Evolutionary conservation across 2,113 vertebrate genomes (phyloP).

Genomic region (Crypturellus undulatus): DNA sequence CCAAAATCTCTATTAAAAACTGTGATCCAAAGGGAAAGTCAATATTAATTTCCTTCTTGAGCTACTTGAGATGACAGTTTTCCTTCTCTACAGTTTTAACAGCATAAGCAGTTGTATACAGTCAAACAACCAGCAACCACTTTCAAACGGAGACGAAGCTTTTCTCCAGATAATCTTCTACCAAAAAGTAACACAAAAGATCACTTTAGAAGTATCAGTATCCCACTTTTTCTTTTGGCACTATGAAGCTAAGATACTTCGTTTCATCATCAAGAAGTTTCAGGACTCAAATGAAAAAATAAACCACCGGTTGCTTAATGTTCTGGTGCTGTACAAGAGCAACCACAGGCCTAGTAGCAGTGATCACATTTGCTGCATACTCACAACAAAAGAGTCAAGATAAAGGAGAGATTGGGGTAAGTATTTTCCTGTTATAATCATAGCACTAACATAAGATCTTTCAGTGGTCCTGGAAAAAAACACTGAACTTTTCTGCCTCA

Average conservation of each 20-base stretch:
- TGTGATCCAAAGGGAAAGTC: neutral
- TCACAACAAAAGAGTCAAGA: neutral
- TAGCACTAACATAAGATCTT: conserved; percentile 10
- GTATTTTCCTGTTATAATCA: neutral
- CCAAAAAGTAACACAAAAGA: neutral
- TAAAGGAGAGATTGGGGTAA: neutral
- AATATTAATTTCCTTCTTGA: neutral
- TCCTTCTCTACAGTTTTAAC: neutral
- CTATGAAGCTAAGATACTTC: neutral
- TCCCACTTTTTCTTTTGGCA: neutral
- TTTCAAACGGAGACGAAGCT: neutral
- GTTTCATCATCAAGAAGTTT: neutral
- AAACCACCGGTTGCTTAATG: neutral
- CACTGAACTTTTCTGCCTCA: neutral
- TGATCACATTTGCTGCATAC: neutral
- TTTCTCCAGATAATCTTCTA: neutral
- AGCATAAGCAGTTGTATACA: neutral
- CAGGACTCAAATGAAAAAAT: neutral
- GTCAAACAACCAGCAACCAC: neutral
- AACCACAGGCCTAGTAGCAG: neutral
- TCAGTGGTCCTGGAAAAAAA: neutral
- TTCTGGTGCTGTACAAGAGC: neutral
- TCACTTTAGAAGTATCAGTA: neutral
- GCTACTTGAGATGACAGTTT: neutral
- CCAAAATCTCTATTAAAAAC: neutral